phyloP scores from a whole-genome alignment of 2,113 vertebrate species.

The Callorhinus ursinus region DNA sequence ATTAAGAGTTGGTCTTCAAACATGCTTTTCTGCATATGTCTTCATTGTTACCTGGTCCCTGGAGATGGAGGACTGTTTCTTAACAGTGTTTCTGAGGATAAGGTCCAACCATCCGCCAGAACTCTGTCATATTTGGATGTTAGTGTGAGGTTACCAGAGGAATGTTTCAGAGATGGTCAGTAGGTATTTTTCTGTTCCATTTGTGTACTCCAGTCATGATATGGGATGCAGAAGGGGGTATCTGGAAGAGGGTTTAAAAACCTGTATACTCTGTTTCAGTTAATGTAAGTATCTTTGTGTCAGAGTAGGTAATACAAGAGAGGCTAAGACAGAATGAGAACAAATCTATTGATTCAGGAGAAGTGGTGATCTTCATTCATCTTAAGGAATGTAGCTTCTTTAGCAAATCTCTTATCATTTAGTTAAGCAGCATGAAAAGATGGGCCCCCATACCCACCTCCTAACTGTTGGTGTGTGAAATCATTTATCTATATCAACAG shows the following conservation, averaged over 20 bases:
- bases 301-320: not conserved
- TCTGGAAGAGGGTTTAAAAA: slow-evolving; percentile 26
- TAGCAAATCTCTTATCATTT: not conserved
- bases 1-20: not conserved
- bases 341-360: not conserved
- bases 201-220: not conserved
- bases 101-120: not conserved
- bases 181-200: not conserved
- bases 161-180: not conserved
- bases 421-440: not conserved
- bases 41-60: not conserved
- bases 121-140: not conserved
- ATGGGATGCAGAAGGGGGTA: not conserved
- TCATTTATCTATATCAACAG: not conserved
- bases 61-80: not conserved
- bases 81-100: not conserved
- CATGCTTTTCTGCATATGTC: not conserved
- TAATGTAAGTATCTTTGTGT: not conserved
- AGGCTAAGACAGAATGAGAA: not conserved
- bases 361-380: not conserved
- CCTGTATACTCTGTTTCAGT: not conserved
- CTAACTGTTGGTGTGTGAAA: not conserved
- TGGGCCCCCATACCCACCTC: not conserved
- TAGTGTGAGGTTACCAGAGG: not conserved
- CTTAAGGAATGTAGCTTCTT: not conserved